Base-by-base conservation (phyloP, 1,140 invertebrate species). In the Drosophila orosa region DNA sequence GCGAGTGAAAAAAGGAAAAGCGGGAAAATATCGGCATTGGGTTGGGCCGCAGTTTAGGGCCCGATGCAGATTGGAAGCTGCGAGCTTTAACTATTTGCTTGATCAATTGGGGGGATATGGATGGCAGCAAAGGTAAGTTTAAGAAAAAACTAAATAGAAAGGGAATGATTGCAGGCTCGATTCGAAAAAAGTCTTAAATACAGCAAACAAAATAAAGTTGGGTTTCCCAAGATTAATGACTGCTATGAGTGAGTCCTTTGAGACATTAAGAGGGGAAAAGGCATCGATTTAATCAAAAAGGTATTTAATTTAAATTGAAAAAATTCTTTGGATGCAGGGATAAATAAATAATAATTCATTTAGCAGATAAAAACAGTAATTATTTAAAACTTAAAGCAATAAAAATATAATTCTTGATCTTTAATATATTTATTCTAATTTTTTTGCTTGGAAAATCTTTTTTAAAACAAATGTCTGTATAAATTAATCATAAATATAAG, bases 41-140 rank as follows among this genome's bases (percentile, higher is more conserved):
- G 62, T 68, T 76, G 72, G 73, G 71, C 73, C 39, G 35, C 39
- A 47, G 58, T 63, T 56, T 73, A 74, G 71, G 72, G 61, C 72
- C 19, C 35, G 47, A 75, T 75, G 73, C 62, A 75, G 73, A 75
- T 75, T 75, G 48, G 54, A 29, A 74, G 59, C 48, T 48, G 54
- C 47, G 61, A 75, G 73, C 73, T 59, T 75, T 58, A 75, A 75
- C 73, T 75, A 75, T 75, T 67, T 75, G 72, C 73, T 45, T 40
- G 73, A 75, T 75, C 73, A 66, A 75, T 75, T 75, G 52, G 27
- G 24, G 25, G 50, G 71, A 74, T 63, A 65, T 39, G 69, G 42
- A 42, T 50, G 15, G 15, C 31, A 44, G 17, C 7, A 13, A n/a
- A 55, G 63, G 25, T 10, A 68, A 68, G 33, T 47, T 25, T 12